Percentiles rank a stretch among this genome's conserved stretches.
phyloP scores from a whole-genome alignment of 2,797 vertebrate genomes.

The Acipenser ruthenus region DNA sequence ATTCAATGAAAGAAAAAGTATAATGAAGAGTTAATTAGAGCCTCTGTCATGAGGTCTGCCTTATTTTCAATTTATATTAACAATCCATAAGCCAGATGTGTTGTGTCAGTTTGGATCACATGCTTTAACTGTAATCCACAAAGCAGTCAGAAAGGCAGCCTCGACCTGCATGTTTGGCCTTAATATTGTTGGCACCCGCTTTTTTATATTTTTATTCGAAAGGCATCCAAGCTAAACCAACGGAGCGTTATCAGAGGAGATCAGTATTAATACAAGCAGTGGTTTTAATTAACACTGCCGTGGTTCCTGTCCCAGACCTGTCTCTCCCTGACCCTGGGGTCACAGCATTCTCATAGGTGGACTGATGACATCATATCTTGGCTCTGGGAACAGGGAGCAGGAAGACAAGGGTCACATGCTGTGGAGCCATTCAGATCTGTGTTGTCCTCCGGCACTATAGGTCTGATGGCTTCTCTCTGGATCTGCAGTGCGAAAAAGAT shows the following conservation, averaged over 20 bases:
- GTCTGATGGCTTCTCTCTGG: no score
- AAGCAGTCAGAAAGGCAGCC: conserved; percentile 3
- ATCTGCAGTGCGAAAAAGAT: no score
- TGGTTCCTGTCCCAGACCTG: conserved; percentile 34
- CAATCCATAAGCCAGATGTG: neutral
- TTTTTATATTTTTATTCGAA: conserved; percentile 19
- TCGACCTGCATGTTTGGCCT: conserved; percentile 1
- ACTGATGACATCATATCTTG: conserved; percentile 39
- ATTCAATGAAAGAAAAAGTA: no score
- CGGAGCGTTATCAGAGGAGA: conserved; percentile 35
- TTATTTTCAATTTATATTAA: no score
- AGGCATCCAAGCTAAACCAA: conserved; percentile 36
- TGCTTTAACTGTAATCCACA: neutral
- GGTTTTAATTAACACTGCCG: conserved; percentile 36
- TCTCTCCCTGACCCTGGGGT: conserved; percentile 34
- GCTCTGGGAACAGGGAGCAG: neutral
- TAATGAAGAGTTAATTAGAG: no score
- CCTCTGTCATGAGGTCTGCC: no score
- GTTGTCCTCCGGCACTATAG: no score
- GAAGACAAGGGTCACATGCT: neutral
- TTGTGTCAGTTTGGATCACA: neutral
- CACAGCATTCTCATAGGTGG: conserved; percentile 41
- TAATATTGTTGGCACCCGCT: neutral
- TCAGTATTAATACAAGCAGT: conserved; percentile 29
- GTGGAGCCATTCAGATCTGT: no score